Evolutionary conservation across 1,140 invertebrate genomes (phyloP), one percentile per base, ranked within the genome.

Genomic region (Planococcus citri): DNA sequence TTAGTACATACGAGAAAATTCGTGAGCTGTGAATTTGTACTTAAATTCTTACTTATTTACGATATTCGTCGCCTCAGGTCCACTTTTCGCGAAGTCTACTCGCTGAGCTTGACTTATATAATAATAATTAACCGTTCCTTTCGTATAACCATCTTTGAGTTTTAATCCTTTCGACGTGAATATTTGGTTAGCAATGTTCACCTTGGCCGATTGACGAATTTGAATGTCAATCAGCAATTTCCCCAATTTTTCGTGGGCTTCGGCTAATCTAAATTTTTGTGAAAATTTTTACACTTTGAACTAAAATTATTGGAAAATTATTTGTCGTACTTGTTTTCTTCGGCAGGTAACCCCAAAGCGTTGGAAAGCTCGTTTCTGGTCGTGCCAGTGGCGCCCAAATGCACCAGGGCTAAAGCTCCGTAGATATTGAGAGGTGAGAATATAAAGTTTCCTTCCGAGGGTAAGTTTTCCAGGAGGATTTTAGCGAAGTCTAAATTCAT

Each of bases 391-490:
- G 86, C 83, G 64, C 87, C 89, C 6, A 88, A 77, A 4, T 89
- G 78, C 1, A 86, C 79, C 75, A 90, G 80, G 21, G 84, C 82
- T 73, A 90, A 75, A 22, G 86, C 82, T 69, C 83, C 82, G 21
- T 81, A 79, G 29, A 89, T 81, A 73, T 84, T 87, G 37, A 87
- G 75, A 1, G 87, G 87, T 10, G 87, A 86, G 70, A 87, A 83
- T 24, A 87, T 77, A 9, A 84, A 74, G 75, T 87, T 88, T 22
- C 69, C 14, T 33, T 33, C 51, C 3, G 17, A 17, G 21, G 3
- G 51, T 58, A 58, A 58, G 37, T n/a, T 58, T 3, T 58, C 17
- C 17, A 58, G 17, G 3, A 58, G 51, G 17, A 20, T 22, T 20
- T n/a, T 58, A 4, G 51, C 17, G 51, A 58, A 58, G 17, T 58